Conservation (phyloP, 2,888 invertebrate species). For the Troides helena region DNA sequence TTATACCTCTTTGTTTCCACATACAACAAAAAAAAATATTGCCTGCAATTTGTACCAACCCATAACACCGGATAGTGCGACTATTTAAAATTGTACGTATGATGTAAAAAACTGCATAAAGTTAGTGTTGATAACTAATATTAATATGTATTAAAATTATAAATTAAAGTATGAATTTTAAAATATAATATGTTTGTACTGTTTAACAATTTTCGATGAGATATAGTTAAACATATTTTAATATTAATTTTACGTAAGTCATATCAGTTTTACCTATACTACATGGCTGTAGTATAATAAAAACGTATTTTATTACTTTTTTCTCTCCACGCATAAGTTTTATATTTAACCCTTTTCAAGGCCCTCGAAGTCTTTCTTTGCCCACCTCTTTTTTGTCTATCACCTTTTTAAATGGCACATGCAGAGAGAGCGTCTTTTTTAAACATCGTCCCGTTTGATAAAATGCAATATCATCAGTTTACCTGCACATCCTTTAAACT, state of each 20-base stretch:
- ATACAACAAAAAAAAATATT: constrained; percentile 65
- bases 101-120: not conserved
- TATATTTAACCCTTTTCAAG: constrained; percentile 71
- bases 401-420: constrained; percentile 78
- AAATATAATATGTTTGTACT: too few species aligned
- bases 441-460: constrained; percentile 58
- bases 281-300: constrained; percentile 42
- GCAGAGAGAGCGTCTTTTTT: constrained; percentile 71
- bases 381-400: constrained; percentile 68
- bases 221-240: not conserved
- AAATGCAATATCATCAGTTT: constrained; percentile 76
- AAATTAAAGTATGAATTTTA: too few species aligned
- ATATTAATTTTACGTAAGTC: not conserved
- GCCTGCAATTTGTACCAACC: constrained; percentile 76
- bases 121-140: too few species aligned
- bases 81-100: constrained; percentile 41
- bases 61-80: constrained; percentile 46
- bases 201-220: too few species aligned
- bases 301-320: constrained; percentile 62
- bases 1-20: constrained; percentile 70
- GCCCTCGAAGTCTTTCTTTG: constrained; percentile 71
- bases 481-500: constrained; percentile 64
- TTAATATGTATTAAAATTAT: too few species aligned
- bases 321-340: constrained; percentile 60
- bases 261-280: constrained; percentile 40